Base-by-base conservation (phyloP, 2,888 invertebrate genomes). In the Mythimna vitellina region DNA sequence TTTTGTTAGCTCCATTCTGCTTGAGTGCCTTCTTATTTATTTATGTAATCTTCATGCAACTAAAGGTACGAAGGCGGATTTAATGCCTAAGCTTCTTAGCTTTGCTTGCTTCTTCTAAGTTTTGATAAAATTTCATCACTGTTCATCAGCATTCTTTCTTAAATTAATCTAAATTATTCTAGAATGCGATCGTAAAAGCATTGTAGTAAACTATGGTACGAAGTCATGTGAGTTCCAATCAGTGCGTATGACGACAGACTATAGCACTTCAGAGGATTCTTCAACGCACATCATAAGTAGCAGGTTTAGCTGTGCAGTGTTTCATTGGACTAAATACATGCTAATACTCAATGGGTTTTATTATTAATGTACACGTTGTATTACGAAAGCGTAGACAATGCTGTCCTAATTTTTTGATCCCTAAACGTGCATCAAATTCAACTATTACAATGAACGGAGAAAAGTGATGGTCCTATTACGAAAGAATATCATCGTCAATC, bases 251-350 rank as follows among this genome's bases (percentile, higher is more conserved):
- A 87, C 88, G 87, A 82, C 82, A 84, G 70, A 77, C 82, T 72
- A 61, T 62, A 78, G 80, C 86, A 88, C 80, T 90, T 88, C 57
- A 73, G 62, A 67, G 92, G 91, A 84, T 93, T 92, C 91, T 70
- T 56, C 49, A 63, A 66, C 73, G 84, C 89, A 90, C 87, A 90
- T 90, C 89, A 89, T 80, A 56, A 57, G 49, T 65, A 29, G 73
- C 66, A 66, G 62, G 73, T 68, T 70, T 79, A 78, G n/a, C 78
- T 78, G 35, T 35, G 70, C 65, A 81, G 78, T 81, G 73, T 81
- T 82, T 87, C 73, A 77, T 70, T 81, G 61, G 72, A 73, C 69
- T 78, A 70, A 64, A 68, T 78, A 70, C 65, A 66, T 5, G 61
- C 58, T 65, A 46, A 57, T 70, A 75, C 60, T 80, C 85, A 81